These are phyloP conservation scores for Acomys russatus DNA, from an alignment of 2,797 vertebrate genomes.

Conservation along the genomic window DNA sequence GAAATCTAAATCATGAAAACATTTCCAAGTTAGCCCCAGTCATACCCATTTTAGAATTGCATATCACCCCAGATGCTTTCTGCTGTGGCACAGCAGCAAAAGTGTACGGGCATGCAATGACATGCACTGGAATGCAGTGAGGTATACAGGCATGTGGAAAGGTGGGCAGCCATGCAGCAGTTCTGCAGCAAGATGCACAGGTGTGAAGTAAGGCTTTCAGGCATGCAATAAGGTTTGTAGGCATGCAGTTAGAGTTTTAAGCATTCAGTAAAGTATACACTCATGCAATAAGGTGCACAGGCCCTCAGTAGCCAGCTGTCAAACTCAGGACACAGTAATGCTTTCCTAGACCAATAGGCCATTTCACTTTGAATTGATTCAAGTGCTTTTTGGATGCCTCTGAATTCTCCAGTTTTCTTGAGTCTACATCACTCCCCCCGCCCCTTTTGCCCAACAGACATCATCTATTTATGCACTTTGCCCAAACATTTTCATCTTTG, in stretches of 20 bases:
- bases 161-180: neutral
- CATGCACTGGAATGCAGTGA: neutral
- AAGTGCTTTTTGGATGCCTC: neutral
- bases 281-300: neutral
- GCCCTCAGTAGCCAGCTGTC: neutral
- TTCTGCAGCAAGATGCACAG: neutral
- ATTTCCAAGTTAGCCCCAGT: neutral
- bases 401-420: neutral
- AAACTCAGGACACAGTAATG: neutral
- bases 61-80: neutral
- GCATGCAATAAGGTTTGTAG: neutral
- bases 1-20: conserved; percentile 8
- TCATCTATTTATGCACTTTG: neutral
- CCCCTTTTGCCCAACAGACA: neutral
- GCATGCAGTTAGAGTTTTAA: neutral
- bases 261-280: neutral
- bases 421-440: neutral
- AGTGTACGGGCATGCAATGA: neutral
- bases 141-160: neutral
- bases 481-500: neutral
- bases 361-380: neutral
- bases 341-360: neutral
- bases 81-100: neutral
- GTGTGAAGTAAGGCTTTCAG: too few relatives aligned
- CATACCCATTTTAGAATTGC: neutral